Conservation (phyloP, 2,888 invertebrate species). For the Trichacis sp. region DNA sequence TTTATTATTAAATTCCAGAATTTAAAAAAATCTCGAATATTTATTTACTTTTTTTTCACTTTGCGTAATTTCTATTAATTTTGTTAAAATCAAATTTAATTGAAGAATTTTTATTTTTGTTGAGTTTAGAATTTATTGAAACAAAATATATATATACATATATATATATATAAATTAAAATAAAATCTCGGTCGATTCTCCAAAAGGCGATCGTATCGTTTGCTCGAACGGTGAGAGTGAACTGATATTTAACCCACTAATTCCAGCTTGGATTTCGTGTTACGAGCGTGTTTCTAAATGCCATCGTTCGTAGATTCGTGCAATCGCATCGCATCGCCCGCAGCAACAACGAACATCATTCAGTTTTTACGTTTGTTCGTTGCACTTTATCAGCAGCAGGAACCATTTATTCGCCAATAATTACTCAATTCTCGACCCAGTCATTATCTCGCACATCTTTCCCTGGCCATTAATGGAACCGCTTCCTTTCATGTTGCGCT, state of each 20-base stretch:
- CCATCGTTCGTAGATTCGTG: constrained; percentile 9
- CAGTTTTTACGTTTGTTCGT: no score
- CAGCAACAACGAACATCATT: constrained; percentile 7
- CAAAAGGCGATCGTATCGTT: constrained; percentile 15
- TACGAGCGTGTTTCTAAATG: constrained; percentile 17
- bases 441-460: neutral
- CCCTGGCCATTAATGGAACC: neutral
- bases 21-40: no score
- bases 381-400: neutral
- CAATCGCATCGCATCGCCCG: constrained; percentile 9
- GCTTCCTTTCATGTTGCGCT: neutral
- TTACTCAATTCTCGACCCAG: constrained; percentile 1
- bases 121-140: no score
- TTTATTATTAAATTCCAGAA: no score
- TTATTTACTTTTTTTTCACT: no score
- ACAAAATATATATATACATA: no score
- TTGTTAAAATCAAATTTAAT: no score
- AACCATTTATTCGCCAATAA: neutral
- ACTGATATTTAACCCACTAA: constrained; percentile 26
- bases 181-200: no score
- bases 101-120: no score
- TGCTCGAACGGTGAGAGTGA: constrained; percentile 19
- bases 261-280: constrained; percentile 24
- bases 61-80: no score
- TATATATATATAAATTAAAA: no score